phyloP scores from a whole-genome alignment of 2,797 vertebrate species.

The Eospalax fontanierii region DNA sequence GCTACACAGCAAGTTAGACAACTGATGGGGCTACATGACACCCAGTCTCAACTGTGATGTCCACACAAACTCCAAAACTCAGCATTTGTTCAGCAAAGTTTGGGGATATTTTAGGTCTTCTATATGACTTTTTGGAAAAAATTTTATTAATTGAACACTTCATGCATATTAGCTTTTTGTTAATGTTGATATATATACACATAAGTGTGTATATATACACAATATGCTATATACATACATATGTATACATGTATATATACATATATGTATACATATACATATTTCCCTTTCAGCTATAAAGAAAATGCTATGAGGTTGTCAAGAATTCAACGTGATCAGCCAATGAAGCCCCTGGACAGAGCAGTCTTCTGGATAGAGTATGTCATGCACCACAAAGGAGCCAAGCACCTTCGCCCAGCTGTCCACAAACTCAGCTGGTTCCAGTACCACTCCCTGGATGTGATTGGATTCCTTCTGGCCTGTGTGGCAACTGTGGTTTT shows the following conservation, averaged over 20 bases:
- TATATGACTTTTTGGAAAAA: not conserved
- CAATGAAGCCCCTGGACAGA: slow-evolving; percentile 89
- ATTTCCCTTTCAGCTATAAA: not conserved
- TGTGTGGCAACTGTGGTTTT: slow-evolving; percentile 76
- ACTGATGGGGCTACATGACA: not conserved
- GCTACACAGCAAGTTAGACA: not conserved
- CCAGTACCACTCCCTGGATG: slow-evolving; percentile 53
- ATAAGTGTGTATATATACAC: too few relatives aligned
- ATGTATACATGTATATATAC: too few relatives aligned
- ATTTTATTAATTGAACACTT: not conserved
- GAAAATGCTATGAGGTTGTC: slow-evolving; percentile 88
- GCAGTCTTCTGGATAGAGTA: slow-evolving; percentile 81
- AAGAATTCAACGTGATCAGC: slow-evolving; percentile 92
- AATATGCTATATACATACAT: too few relatives aligned
- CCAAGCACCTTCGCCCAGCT: slow-evolving; percentile 19
- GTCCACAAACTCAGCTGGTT: not conserved
- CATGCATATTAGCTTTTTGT: not conserved
- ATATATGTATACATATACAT: not conserved
- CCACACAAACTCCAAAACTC: not conserved
- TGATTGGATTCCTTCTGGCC: slow-evolving; percentile 61
- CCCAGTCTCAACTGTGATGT: not conserved
- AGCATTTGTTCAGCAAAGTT: not conserved
- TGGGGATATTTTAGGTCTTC: not conserved
- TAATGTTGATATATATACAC: not conserved
- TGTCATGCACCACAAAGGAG: slow-evolving; percentile 45